Evolutionary conservation across 2,113 vertebrate species (phyloP).

Genomic region (Malurus melanocephalus): DNA sequence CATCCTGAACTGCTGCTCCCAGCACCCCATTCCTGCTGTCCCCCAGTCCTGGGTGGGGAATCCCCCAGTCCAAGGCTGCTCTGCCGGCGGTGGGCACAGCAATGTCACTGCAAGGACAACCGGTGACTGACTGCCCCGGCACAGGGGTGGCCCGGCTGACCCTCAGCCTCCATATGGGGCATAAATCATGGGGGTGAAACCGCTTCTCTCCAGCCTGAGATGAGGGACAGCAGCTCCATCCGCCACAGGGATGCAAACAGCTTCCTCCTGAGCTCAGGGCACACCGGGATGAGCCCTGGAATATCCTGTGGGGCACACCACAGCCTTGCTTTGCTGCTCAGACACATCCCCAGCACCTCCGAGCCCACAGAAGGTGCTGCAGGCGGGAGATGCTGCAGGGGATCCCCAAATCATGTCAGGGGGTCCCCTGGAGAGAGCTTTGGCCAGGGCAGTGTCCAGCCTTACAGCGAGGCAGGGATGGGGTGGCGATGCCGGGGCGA

Average conservation of each 20-base stretch:
- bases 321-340: background rate
- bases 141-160: background rate
- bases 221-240: background rate
- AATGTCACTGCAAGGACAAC: rapidly evolving
- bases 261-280: background rate
- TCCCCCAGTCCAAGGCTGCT: background rate
- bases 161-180: background rate
- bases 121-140: rapidly evolving
- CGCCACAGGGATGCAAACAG: rapidly evolving
- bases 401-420: rapidly evolving
- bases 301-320: background rate
- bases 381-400: rapidly evolving
- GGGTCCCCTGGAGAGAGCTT: background rate
- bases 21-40: background rate
- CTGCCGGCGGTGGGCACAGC: rapidly evolving
- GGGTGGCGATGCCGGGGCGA: background rate
- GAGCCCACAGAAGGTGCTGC: background rate
- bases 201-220: background rate
- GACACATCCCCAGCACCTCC: background rate
- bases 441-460: background rate
- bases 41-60: background rate
- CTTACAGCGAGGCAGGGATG: background rate
- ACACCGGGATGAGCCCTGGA: rapidly evolving
- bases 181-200: background rate
- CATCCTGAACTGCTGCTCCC: background rate